Percentiles rank a stretch among this genome's conserved stretches.
Evolutionary conservation across 2,113 vertebrate genomes (phyloP).

Genomic region (Sebastes schlegelii): DNA sequence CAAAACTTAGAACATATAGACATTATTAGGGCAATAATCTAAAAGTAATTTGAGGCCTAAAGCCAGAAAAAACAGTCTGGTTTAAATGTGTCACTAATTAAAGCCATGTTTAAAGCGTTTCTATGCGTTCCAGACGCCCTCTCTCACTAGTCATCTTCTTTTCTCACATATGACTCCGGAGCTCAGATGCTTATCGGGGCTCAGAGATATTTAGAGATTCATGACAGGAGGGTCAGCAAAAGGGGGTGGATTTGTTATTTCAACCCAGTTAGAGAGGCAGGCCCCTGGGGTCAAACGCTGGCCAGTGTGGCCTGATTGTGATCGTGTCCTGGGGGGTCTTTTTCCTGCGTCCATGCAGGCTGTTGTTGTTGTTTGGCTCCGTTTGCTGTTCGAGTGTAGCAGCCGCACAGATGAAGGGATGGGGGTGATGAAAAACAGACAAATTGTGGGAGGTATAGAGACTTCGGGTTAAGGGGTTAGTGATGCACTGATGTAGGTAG

Average conservation of each 20-base stretch:
- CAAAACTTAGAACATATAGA: slow-evolving; percentile 35
- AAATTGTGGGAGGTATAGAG: slow-evolving; percentile 75
- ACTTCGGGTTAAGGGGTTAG: slow-evolving; percentile 62
- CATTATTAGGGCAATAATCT: slow-evolving; percentile 50
- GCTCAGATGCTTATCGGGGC: slow-evolving; percentile 64
- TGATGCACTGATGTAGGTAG: slow-evolving; percentile 70
- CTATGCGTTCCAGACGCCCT: slow-evolving; percentile 34
- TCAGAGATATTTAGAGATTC: slow-evolving; percentile 64
- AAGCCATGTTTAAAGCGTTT: slow-evolving; percentile 61
- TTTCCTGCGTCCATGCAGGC: slow-evolving; percentile 39
- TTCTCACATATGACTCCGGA: slow-evolving; percentile 57
- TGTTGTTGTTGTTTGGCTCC: slow-evolving; percentile 77
- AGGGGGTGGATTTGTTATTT: slow-evolving; percentile 73
- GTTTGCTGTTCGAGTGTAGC: slow-evolving; percentile 71
- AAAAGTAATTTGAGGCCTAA: slow-evolving; percentile 59
- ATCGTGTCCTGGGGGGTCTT: slow-evolving; percentile 73
- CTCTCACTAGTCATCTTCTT: slow-evolving; percentile 29
- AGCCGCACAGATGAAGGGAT: slow-evolving; percentile 60
- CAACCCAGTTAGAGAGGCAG: slow-evolving; percentile 65
- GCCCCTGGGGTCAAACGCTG: slow-evolving; percentile 65
- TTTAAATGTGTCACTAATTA: slow-evolving; percentile 62
- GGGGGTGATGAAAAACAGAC: slow-evolving; percentile 70
- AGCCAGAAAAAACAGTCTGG: slow-evolving; percentile 53
- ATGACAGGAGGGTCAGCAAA: slow-evolving; percentile 57
- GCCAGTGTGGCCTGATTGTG: slow-evolving; percentile 63